phyloP scores from a whole-genome alignment of 2,888 invertebrate species.

The Steinernema scapterisci region DNA sequence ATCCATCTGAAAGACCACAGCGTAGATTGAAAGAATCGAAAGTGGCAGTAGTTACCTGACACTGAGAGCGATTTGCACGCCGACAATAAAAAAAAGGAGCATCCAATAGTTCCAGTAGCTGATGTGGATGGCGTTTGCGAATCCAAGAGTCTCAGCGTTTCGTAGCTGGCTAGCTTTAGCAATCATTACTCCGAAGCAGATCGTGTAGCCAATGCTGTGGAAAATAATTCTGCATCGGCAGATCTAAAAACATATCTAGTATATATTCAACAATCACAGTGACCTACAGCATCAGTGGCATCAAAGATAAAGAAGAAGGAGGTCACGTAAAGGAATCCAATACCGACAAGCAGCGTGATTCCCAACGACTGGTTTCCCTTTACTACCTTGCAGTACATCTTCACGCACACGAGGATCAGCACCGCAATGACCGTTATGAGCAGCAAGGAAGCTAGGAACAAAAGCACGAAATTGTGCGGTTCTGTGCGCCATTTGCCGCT shows the following conservation, averaged over 20 bases:
- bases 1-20: slow-evolving; percentile 49
- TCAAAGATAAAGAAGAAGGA: slow-evolving; percentile 64
- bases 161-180: slow-evolving; percentile 65
- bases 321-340: slow-evolving; percentile 59
- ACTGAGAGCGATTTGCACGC: slow-evolving; percentile 63
- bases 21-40: not conserved
- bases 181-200: slow-evolving; percentile 67
- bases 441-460: slow-evolving; percentile 54
- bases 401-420: slow-evolving; percentile 54
- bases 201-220: slow-evolving; percentile 58
- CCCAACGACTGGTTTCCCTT: slow-evolving; percentile 67
- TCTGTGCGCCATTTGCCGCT: slow-evolving; percentile 54
- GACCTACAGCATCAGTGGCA: slow-evolving; percentile 50
- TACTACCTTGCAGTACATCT: slow-evolving; percentile 60
- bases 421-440: slow-evolving; percentile 47
- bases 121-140: slow-evolving; percentile 45
- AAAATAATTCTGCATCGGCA: slow-evolving; percentile 50
- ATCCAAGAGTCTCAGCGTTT: slow-evolving; percentile 62
- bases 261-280: not conserved
- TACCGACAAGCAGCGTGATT: slow-evolving; percentile 62
- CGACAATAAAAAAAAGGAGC: slow-evolving; percentile 64
- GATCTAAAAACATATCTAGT: slow-evolving; percentile 23
- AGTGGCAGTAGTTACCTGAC: slow-evolving; percentile 41
- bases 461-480: slow-evolving; percentile 57
- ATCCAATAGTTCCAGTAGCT: slow-evolving; percentile 67